Evolutionary conservation across 2,113 vertebrate species (phyloP).

Genomic region (Malurus elegans): DNA sequence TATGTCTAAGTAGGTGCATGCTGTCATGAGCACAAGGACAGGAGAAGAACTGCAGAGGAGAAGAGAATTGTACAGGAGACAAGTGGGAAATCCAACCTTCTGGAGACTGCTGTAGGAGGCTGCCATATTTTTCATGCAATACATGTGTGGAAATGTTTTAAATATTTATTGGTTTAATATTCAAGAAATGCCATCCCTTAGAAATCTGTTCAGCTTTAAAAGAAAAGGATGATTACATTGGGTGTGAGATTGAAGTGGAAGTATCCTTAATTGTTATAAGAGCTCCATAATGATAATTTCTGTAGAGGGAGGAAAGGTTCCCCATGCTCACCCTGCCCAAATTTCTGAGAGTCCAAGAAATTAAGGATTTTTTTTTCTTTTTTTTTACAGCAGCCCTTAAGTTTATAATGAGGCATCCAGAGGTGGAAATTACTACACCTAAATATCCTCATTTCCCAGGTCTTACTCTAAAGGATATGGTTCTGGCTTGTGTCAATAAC

Average conservation of each 20-base stretch:
- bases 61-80: background rate
- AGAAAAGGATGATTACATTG: background rate
- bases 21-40: background rate
- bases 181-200: background rate
- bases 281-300: background rate
- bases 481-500: background rate
- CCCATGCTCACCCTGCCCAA: background rate
- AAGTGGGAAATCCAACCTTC: background rate
- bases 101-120: background rate
- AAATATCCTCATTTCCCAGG: background rate
- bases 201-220: background rate
- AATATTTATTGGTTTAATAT: background rate
- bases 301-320: background rate
- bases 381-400: background rate
- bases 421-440: background rate
- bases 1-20: background rate
- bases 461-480: background rate
- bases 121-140: background rate
- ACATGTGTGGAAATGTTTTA: background rate
- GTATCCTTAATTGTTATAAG: background rate
- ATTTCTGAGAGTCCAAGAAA: background rate
- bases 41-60: background rate
- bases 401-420: background rate
- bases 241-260: background rate
- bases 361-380: background rate